A percentile compares a stretch with the other conserved stretches of the same genome.
Evolutionary conservation across 2,888 invertebrate species (phyloP).

Genomic region (Gonocerus acuteangulatus): DNA sequence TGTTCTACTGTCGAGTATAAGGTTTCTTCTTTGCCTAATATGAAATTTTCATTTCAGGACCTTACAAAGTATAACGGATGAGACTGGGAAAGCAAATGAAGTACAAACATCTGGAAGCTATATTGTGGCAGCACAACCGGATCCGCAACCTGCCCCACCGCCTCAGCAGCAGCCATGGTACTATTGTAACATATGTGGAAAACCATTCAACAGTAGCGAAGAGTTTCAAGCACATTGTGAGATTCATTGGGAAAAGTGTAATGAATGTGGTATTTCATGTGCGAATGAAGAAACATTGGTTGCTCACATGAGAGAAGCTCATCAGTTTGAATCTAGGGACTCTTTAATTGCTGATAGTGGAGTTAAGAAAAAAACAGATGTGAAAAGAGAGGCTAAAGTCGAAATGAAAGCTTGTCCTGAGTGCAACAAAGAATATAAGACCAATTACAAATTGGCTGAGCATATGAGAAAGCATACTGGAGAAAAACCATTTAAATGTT

Average conservation of each 20-base stretch:
- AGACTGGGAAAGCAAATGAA: background rate
- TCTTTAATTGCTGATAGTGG: constrained; percentile 36
- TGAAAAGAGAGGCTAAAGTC: constrained; percentile 41
- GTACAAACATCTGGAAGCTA: background rate
- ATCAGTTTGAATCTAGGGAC: constrained; percentile 32
- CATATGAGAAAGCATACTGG: constrained; percentile 56
- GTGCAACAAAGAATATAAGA: constrained; percentile 53
- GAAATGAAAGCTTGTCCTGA: constrained; percentile 49
- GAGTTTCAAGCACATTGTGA: constrained; percentile 44
- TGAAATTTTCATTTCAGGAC: constrained; percentile 11
- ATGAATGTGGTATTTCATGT: constrained; percentile 46
- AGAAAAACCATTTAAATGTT: constrained; percentile 53
- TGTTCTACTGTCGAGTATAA: too few species aligned
- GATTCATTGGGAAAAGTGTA: constrained; percentile 45
- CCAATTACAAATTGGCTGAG: constrained; percentile 53
- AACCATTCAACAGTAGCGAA: constrained; percentile 42
- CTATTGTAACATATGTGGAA: constrained; percentile 45
- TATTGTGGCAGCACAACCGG: too few species aligned
- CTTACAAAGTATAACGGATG: constrained; percentile 17
- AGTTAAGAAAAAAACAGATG: constrained; percentile 33
- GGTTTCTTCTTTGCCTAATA: too few species aligned
- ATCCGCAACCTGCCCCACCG: too few species aligned
- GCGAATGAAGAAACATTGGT: constrained; percentile 46
- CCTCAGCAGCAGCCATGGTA: constrained; percentile 34
- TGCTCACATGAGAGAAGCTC: constrained; percentile 42